Conservation (phyloP, 2,113 vertebrate species). For the Lontra canadensis region DNA sequence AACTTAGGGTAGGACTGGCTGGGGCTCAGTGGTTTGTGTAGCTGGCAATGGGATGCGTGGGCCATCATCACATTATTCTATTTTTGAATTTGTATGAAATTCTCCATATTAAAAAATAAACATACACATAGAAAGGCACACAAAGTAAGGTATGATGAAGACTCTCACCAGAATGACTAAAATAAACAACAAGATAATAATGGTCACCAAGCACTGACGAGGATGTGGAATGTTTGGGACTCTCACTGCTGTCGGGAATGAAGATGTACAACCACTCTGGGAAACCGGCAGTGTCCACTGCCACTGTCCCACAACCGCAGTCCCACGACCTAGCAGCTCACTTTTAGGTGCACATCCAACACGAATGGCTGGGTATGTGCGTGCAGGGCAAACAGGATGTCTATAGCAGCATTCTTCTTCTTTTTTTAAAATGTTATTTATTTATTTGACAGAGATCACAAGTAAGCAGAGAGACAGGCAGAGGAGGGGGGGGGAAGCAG, state of each 20-base stretch:
- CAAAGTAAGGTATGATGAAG: neutral
- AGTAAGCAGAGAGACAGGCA: too few relatives aligned
- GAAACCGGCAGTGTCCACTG: neutral
- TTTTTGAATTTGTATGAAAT: neutral
- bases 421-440: too few relatives aligned
- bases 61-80: neutral
- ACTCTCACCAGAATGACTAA: neutral
- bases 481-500: too few relatives aligned
- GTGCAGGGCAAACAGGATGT: neutral
- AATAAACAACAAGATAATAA: neutral
- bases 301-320: neutral
- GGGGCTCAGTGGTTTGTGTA: too few relatives aligned
- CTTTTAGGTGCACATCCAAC: neutral
- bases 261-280: neutral
- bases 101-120: neutral
- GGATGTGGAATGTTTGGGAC: neutral
- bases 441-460: too few relatives aligned
- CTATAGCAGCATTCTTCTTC: neutral
- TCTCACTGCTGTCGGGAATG: neutral
- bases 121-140: neutral
- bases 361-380: neutral
- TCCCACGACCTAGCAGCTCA: neutral
- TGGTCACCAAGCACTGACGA: neutral
- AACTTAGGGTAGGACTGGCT: neutral
- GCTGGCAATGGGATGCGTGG: too few relatives aligned